Percentiles rank a stretch among this genome's conserved stretches.
Conservation (phyloP, 2,113 vertebrate genomes). For the Marcusenius ussheri region DNA sequence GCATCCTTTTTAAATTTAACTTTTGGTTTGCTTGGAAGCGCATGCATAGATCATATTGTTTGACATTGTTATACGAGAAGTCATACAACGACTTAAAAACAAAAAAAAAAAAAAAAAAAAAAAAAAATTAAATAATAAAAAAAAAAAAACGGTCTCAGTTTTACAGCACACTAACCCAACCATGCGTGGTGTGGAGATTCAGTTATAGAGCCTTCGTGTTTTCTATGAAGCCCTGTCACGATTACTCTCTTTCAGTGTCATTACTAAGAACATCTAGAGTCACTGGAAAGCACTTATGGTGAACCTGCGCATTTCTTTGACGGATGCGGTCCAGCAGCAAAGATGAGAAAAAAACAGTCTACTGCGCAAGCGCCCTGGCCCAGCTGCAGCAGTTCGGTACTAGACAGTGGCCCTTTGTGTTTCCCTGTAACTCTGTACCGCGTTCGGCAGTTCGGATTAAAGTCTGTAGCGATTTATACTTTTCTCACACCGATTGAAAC, state of each 20-base stretch:
- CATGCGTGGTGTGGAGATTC: background rate
- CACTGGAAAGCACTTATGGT: background rate
- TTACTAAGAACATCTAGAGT: background rate
- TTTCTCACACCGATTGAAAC: conserved; percentile 24
- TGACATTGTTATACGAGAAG: background rate
- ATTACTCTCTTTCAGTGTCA: background rate
- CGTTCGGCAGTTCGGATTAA: conserved; percentile 42
- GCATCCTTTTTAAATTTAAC: background rate
- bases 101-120: no score
- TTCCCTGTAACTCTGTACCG: conserved; percentile 45
- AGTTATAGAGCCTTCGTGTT: background rate
- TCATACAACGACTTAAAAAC: background rate
- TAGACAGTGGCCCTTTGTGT: conserved; percentile 53
- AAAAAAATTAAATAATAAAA: no score
- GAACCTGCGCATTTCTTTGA: background rate
- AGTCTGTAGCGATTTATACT: conserved; percentile 31
- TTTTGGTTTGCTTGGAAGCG: background rate
- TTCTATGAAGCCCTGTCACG: background rate
- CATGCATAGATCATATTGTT: background rate
- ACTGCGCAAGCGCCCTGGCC: conserved; percentile 49
- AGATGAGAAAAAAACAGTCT: conserved; percentile 19
- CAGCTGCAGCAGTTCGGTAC: conserved; percentile 31
- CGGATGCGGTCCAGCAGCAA: background rate
- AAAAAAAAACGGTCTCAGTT: background rate
- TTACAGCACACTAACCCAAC: background rate